Evolutionary conservation across 2,113 vertebrate species (phyloP), one percentile per base, ranked within the genome.

Genomic region (Pelvicachromis taeniatus): DNA sequence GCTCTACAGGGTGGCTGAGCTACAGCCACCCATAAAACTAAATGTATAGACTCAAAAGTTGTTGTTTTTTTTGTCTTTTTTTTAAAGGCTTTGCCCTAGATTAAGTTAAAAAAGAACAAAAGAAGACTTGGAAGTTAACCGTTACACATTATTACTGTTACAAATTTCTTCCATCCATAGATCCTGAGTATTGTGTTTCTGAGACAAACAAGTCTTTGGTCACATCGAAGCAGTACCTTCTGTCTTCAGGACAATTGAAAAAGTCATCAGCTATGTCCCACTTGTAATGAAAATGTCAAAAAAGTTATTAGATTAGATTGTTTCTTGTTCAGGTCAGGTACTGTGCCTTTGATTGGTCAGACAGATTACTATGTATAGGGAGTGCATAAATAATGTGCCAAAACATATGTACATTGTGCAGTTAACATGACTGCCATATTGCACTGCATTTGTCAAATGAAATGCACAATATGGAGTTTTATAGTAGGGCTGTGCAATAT

Each of bases 1-100:
- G n/a, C n/a, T n/a, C n/a, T n/a, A n/a, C n/a, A n/a, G n/a, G n/a
- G n/a, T n/a, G n/a, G n/a, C n/a, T n/a, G n/a, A n/a, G n/a, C n/a
- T n/a, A n/a, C n/a, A n/a, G n/a, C n/a, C n/a, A n/a, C n/a, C n/a
- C n/a, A n/a, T n/a, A 70, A 48, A 70, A 70, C 21, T 70, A 45
- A 9, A 48, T 11, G n/a, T 45, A 26, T 45, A 16, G 9, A 48
- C 40, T 48, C 14, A 48, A 70, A 26, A 2, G 5, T 11, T 35
- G n/a, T 10, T 31, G 33, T 4, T 4, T 19, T 33, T 45, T 13
- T 55, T 7, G 1, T 0, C 2, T 1, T 4, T 29, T 3, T 9
- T 59, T 29, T 2, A n/a, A 68, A 45, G 21, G 13, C 8, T 45
- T 45, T 70, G 40, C 40, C 42, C 7, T 65, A 65, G 33, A 40